A percentile compares a stretch with the other conserved stretches of the same genome.
These are phyloP conservation scores for Cinclus cinclus DNA, from an alignment of 2,113 vertebrate species.

Conservation along the genomic window DNA sequence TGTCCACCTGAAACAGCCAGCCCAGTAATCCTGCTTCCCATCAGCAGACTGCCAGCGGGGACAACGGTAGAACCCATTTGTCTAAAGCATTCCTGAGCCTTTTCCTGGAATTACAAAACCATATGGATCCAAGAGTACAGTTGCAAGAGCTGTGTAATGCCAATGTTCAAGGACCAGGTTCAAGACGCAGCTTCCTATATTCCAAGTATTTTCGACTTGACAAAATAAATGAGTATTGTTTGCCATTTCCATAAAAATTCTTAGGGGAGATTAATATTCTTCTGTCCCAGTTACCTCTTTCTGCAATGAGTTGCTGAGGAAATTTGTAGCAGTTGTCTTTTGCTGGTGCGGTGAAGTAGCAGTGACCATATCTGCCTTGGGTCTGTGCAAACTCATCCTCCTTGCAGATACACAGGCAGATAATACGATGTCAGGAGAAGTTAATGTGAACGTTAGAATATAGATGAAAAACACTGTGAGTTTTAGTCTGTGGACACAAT, in stretches of 20 bases:
- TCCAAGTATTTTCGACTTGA: not conserved
- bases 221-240: not conserved
- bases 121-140: accelerated
- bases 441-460: not conserved
- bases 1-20: accelerated
- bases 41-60: not conserved
- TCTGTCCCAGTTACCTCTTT: not conserved
- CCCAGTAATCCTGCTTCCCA: accelerated
- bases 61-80: no score
- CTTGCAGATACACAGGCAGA: not conserved
- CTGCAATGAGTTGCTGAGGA: not conserved
- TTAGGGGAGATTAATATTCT: not conserved
- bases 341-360: not conserved
- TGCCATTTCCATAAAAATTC: not conserved
- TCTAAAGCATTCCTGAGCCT: not conserved
- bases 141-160: accelerated
- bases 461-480: not conserved
- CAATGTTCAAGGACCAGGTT: not conserved
- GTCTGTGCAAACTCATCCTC: not conserved
- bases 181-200: not conserved
- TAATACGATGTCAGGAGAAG: not conserved
- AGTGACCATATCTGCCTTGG: not conserved
- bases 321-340: not conserved
- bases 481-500: not conserved
- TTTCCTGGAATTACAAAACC: not conserved